Evolutionary conservation across 1,140 invertebrate genomes (phyloP).

Genomic region (Hypsibius dujardini): DNA sequence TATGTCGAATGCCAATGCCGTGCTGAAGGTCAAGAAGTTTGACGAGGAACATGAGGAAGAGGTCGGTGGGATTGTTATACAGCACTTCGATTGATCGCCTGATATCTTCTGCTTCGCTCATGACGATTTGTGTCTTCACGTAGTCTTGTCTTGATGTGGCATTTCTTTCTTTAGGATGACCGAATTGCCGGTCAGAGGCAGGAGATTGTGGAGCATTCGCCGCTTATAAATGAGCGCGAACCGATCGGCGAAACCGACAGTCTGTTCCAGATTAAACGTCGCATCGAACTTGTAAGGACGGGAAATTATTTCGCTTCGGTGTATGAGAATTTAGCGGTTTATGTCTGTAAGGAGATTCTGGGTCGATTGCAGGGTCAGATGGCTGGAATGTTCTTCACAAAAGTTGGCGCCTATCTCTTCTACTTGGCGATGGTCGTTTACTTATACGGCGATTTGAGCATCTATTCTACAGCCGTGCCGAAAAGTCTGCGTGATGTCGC

Average conservation of each 20-base stretch:
- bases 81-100: no score
- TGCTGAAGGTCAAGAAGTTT: constrained; percentile 33
- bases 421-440: constrained; percentile 77
- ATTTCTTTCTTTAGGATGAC: no score
- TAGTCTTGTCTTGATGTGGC: no score
- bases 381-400: constrained; percentile 67
- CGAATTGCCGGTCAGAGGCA: background rate
- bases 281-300: constrained; percentile 19
- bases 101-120: no score
- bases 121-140: no score
- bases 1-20: constrained; percentile 82
- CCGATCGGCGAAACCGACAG: constrained; percentile 16
- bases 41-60: constrained; percentile 20
- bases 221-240: background rate
- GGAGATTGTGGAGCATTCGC: background rate
- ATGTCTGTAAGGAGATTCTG: no score
- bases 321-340: background rate
- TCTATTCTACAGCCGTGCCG: constrained; percentile 79
- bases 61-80: no score
- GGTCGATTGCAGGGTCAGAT: constrained; percentile 57
- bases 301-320: background rate
- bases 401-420: constrained; percentile 55
- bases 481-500: constrained; percentile 74
- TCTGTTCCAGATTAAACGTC: constrained; percentile 20
- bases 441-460: constrained; percentile 86